Conservation (phyloP, 2,888 invertebrate genomes). For the Archaeoteleia sp. region DNA sequence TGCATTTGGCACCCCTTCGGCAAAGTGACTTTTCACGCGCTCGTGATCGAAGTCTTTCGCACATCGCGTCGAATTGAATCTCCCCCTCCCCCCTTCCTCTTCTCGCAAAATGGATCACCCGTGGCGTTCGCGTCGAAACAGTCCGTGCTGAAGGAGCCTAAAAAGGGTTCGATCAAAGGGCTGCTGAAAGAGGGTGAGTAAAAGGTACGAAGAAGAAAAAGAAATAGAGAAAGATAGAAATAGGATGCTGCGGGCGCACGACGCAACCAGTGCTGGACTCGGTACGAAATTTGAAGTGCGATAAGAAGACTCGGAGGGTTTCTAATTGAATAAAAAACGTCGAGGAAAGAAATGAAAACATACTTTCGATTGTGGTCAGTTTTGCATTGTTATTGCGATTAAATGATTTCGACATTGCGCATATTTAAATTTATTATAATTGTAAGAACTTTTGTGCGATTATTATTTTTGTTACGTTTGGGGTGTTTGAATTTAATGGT, state of each 20-base stretch:
- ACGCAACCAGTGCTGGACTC: slow-evolving; percentile 24
- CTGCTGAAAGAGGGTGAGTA: slow-evolving; percentile 3
- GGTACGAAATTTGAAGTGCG: not conserved
- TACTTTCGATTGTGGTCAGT: slow-evolving; percentile 44
- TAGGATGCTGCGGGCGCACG: slow-evolving; percentile 36
- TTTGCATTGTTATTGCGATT: slow-evolving; percentile 42
- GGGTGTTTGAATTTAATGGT: slow-evolving; percentile 4
- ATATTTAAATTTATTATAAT: too few species aligned
- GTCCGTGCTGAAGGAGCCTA: slow-evolving; percentile 58
- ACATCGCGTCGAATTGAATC: slow-evolving; percentile 17
- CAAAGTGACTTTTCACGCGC: slow-evolving; percentile 65
- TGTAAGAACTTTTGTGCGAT: too few species aligned
- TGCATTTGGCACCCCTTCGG: slow-evolving; percentile 24
- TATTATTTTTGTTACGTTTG: too few species aligned
- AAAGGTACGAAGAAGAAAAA: not conserved
- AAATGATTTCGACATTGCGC: slow-evolving; percentile 52
- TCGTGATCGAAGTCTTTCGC: slow-evolving; percentile 53
- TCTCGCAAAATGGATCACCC: slow-evolving; percentile 53
- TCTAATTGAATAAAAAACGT: slow-evolving; percentile 45
- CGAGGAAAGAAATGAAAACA: slow-evolving; percentile 28
- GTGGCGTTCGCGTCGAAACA: slow-evolving; percentile 55
- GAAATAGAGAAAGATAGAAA: slow-evolving; percentile 14
- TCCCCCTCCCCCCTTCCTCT: too few species aligned
- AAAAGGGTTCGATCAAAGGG: slow-evolving; percentile 29
- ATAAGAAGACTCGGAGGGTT: slow-evolving; percentile 22